Base-by-base conservation (phyloP, 2,888 invertebrate species). In the Meandrusa payeni region DNA sequence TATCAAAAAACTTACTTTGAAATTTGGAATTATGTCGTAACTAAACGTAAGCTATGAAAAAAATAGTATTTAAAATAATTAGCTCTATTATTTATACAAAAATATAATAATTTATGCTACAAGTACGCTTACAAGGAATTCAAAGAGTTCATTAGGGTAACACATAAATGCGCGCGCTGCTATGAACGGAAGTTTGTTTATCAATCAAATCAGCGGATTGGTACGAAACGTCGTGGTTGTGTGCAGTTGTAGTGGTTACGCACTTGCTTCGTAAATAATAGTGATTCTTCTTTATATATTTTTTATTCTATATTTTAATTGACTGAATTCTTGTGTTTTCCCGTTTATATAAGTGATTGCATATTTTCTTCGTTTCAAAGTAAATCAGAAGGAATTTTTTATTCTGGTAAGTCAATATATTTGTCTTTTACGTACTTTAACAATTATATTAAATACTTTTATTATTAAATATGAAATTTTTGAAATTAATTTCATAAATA, bases 161-260 rank as follows among this genome's bases (percentile, higher is more conserved):
- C 64, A 66, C 60, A 10, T 10, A 51, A 72, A 55, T 85, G 86
- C 86, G 86, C 86, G 86, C 86, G 85, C 80, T 76, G 76, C 71
- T 53, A 55, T 61, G 65, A 69, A 65, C 67, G 71, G 73, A 76
- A 75, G 72, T 79, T 80, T 86, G 86, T 85, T 86, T 86, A 85
- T 80, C 85, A 83, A 81, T 82, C 78, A 79, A 77, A 44, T 44
- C 43, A 43, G 28, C 23, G n/a, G 34, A 29, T 10, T 36, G 36
- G 41, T 36, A 5, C 9, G 32, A 27, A 44, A 32, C 24, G 38
- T 27, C 7, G 38, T 22, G 33, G 32, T 38, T 27, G 31, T 33
- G 38, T 44, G 20, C 20, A 28, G 44, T 39, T 32, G 3, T 27
- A 27, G 32, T 44, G 44, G 3, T 32, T 43, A 26, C 37, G 31